phyloP scores from a whole-genome alignment of 1,140 invertebrate species.

The Conopomorpha cramerella region DNA sequence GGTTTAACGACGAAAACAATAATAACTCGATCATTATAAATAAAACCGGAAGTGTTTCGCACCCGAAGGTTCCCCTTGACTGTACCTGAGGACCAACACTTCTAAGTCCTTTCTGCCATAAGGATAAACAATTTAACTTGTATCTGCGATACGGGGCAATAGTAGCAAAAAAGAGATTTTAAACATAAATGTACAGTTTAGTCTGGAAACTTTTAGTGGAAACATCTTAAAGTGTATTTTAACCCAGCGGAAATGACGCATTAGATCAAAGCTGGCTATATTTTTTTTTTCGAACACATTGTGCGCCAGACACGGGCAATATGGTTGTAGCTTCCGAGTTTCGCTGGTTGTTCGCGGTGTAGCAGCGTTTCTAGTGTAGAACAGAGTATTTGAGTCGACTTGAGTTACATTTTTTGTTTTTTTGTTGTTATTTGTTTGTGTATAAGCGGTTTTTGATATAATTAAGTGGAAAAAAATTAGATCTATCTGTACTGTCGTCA shows the following conservation, averaged over 20 bases:
- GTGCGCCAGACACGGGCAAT: constrained; percentile 29
- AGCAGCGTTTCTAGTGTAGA: constrained; percentile 38
- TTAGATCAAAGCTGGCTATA: neutral
- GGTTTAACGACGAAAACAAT: no score
- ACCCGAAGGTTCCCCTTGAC: no score
- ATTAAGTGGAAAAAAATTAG: constrained; percentile 34
- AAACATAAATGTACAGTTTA: no score
- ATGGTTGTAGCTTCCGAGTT: constrained; percentile 55
- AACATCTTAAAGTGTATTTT: no score
- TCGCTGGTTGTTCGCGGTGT: constrained; percentile 54
- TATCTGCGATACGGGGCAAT: no score
- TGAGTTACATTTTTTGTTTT: constrained; percentile 53
- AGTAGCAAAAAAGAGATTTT: no score
- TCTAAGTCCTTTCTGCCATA: no score
- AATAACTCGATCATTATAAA: no score
- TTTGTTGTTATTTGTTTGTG: constrained; percentile 37
- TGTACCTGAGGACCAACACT: no score
- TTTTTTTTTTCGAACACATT: constrained; percentile 26
- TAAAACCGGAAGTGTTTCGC: no score
- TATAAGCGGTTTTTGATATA: constrained; percentile 36
- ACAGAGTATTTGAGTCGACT: constrained; percentile 41
- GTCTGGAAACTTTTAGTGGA: no score
- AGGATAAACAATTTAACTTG: no score
- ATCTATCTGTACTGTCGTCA: constrained; percentile 55
- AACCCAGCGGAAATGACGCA: neutral